These are phyloP conservation scores for Coracias cyanogaster DNA, from an alignment of 2,797 vertebrate genomes.

Conservation along the genomic window DNA sequence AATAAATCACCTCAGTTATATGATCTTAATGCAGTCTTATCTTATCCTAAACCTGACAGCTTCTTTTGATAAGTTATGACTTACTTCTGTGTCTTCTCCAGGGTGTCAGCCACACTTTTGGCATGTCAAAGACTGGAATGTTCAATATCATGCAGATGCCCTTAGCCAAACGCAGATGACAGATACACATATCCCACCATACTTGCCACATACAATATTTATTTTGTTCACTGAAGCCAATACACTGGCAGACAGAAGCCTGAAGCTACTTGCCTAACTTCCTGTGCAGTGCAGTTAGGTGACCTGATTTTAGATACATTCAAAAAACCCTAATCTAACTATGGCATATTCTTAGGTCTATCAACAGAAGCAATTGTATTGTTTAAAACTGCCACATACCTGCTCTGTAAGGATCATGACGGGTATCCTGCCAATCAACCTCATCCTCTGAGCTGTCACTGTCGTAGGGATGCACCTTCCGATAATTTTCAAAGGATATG, in stretches of 20 bases:
- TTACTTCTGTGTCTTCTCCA: not conserved
- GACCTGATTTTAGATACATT: not conserved
- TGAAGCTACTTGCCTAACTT: not conserved
- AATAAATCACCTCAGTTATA: not conserved
- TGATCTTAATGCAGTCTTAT: not conserved
- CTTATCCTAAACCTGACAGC: not conserved
- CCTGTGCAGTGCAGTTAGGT: not conserved
- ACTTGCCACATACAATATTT: not conserved
- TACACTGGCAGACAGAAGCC: not conserved
- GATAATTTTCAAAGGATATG: conserved; percentile 98
- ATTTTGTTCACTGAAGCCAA: not conserved
- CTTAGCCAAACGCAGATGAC: not conserved
- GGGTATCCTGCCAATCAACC: conserved; percentile 98
- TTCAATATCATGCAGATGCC: not conserved
- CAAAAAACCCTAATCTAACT: not conserved
- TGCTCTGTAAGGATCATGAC: conserved; percentile 91
- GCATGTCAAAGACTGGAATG: not conserved
- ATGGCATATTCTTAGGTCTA: not conserved
- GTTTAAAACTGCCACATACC: conserved; percentile 76
- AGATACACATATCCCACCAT: not conserved
- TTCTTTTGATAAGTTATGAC: not conserved
- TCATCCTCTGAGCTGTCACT: conserved; percentile 97
- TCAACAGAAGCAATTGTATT: not conserved
- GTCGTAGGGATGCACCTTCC: conserved; percentile 93
- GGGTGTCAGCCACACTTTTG: not conserved